Base-by-base conservation (phyloP, 2,888 invertebrate species). In the Minunthozetes semirufus region DNA sequence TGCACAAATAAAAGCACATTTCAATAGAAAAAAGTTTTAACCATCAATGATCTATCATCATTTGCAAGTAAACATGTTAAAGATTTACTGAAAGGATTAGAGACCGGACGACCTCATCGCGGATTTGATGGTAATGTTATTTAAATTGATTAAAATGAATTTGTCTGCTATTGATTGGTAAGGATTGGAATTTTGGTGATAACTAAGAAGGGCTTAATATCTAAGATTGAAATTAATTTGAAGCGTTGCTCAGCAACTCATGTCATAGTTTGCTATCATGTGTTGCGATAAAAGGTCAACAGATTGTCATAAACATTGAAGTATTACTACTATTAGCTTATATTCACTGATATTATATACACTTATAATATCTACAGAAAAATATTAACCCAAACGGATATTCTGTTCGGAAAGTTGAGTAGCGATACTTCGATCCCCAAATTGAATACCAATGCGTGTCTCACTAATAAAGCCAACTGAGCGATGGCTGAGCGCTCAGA, bases 381-480 rank as follows among this genome's bases (percentile, higher is more conserved):
- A n/a, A n/a, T n/a, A n/a, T n/a, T n/a, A n/a, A n/a, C n/a, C n/a
- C n/a, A n/a, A n/a, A n/a, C n/a, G n/a, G n/a, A n/a, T n/a, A n/a
- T n/a, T n/a, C n/a, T n/a, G n/a, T n/a, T n/a, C n/a, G n/a, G n/a
- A n/a, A n/a, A n/a, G n/a, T n/a, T n/a, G n/a, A n/a, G n/a, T n/a
- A n/a, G 46, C 46, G 46, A 46, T 46, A 46, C 11, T 46, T n/a
- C n/a, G n/a, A n/a, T n/a, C n/a, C n/a, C n/a, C n/a, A 25, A 22
- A 27, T 25, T 59, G 59, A 59, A 59, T 59, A 59, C 59, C 59
- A 59, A 59, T 59, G 59, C 59, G 59, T 59, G 59, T 59, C 22
- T 8, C 15, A 22, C 22, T 59, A 22, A 59, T 59, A 22, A 59
- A 59, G 5, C 59, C 22, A 59, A 59, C 59, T 59, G 25, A 59